phyloP scores from a whole-genome alignment of 1,140 invertebrate genomes.

The Pseudobourletiella spinata region DNA sequence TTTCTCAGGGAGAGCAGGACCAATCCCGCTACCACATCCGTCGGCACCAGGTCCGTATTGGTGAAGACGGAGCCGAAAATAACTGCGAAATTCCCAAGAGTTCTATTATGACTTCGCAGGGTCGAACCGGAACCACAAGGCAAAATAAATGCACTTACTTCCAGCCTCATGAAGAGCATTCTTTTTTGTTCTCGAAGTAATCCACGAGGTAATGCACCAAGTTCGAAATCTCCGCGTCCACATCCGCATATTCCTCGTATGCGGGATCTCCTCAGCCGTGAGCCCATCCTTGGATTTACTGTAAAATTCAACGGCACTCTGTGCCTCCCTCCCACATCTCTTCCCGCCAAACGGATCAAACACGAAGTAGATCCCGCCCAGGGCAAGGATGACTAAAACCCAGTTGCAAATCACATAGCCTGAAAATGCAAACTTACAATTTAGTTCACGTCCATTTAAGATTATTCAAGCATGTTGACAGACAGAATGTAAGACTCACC shows the following conservation, averaged over 20 bases:
- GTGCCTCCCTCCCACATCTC: too few relatives aligned
- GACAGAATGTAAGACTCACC: constrained; percentile 43
- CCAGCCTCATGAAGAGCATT: constrained; percentile 73
- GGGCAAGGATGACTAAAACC: constrained; percentile 60
- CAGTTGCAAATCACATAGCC: constrained; percentile 70
- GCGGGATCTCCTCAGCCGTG: constrained; percentile 7
- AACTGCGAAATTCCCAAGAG: not conserved
- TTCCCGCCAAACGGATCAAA: constrained; percentile 69
- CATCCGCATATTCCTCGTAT: constrained; percentile 5
- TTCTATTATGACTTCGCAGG: too few relatives aligned
- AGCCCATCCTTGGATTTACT: too few relatives aligned
- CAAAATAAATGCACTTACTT: constrained; percentile 46
- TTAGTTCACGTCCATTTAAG: not conserved
- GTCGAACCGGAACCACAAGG: constrained; percentile 11
- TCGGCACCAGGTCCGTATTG: constrained; percentile 74
- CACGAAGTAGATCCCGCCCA: constrained; percentile 63
- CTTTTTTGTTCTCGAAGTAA: constrained; percentile 41
- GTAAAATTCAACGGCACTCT: too few relatives aligned
- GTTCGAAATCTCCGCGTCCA: constrained; percentile 38
- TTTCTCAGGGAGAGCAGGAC: constrained; percentile 50
- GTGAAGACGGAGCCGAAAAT: constrained; percentile 63
- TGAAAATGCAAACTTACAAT: constrained; percentile 40
- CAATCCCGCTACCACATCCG: constrained; percentile 75
- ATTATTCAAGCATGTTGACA: constrained; percentile 5
- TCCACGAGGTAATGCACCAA: not conserved